These are phyloP conservation scores for Syngnathus floridae DNA, from an alignment of 2,113 vertebrate genomes.

Conservation along the genomic window DNA sequence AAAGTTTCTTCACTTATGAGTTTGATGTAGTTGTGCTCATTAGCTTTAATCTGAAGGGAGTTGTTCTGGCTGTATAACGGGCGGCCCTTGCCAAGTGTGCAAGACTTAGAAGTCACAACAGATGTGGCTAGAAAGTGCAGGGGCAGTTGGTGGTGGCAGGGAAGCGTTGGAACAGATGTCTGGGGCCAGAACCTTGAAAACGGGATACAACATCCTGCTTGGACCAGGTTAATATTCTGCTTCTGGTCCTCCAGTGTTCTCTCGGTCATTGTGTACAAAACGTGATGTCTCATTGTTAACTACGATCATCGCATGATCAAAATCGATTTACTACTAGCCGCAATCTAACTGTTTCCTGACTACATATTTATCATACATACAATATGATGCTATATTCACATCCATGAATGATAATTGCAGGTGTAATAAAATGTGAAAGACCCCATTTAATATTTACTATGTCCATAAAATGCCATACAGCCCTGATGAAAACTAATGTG, in stretches of 20 bases:
- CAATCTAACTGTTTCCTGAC: neutral
- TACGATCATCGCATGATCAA: constrained; percentile 1
- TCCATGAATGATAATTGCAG: constrained; percentile 31
- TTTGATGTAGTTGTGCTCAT: constrained; percentile 73
- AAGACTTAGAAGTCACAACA: constrained; percentile 60
- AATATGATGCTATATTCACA: constrained; percentile 25
- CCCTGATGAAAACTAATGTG: constrained; percentile 35
- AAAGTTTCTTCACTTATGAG: constrained; percentile 73
- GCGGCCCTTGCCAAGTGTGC: constrained; percentile 61
- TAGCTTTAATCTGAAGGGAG: constrained; percentile 74
- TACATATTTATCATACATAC: constrained; percentile 20
- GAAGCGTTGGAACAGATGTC: constrained; percentile 58
- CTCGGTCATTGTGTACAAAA: constrained; percentile 25
- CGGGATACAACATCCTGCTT: constrained; percentile 45
- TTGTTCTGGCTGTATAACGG: constrained; percentile 66
- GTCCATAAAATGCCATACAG: constrained; percentile 29
- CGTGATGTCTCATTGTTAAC: constrained; percentile 26
- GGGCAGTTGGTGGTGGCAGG: constrained; percentile 48
- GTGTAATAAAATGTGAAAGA: constrained; percentile 43
- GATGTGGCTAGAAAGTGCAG: constrained; percentile 53
- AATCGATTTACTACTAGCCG: neutral
- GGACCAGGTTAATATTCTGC: constrained; percentile 66
- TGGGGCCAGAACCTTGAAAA: constrained; percentile 52
- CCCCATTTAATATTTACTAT: constrained; percentile 42
- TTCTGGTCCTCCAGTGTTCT: constrained; percentile 45